Conservation (phyloP, 2,888 invertebrate genomes). For the Agonopterix subpropinquella region DNA sequence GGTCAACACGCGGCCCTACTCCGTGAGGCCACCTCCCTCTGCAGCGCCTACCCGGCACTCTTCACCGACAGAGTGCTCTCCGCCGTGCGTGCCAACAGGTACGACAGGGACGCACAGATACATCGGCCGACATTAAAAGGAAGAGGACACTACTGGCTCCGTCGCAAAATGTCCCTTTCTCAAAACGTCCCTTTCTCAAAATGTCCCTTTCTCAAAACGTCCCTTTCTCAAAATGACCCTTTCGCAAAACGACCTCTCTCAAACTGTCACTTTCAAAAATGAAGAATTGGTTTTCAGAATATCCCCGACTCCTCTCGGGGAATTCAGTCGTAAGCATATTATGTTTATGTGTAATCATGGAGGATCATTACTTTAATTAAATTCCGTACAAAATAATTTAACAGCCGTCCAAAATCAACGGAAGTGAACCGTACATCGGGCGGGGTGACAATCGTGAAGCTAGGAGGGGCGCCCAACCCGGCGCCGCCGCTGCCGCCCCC, state of each 20-base stretch:
- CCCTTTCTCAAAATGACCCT: no score
- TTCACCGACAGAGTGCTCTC: constrained; percentile 87
- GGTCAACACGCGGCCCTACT: constrained; percentile 84
- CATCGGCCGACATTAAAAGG: no score
- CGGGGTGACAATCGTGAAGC: constrained; percentile 87
- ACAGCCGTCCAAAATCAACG: constrained; percentile 50
- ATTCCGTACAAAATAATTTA: constrained; percentile 12
- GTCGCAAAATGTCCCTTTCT: no score
- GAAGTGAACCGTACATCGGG: constrained; percentile 83
- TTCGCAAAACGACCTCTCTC: no score
- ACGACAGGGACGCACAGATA: neutral
- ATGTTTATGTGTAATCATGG: no score
- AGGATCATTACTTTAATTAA: no score
- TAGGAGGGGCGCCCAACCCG: constrained; percentile 60
- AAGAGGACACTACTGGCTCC: neutral
- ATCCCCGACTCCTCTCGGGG: no score
- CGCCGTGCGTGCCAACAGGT: constrained; percentile 80
- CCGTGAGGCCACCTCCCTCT: constrained; percentile 87
- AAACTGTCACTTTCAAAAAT: no score
- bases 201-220: no score
- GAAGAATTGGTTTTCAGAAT: no score
- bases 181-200: no score
- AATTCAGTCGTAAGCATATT: no score
- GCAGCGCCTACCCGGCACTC: constrained; percentile 86
- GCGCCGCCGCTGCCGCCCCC: constrained; percentile 16